Evolutionary conservation across 2,113 vertebrate species (phyloP).

Genomic region (Spea multiplicata): DNA sequence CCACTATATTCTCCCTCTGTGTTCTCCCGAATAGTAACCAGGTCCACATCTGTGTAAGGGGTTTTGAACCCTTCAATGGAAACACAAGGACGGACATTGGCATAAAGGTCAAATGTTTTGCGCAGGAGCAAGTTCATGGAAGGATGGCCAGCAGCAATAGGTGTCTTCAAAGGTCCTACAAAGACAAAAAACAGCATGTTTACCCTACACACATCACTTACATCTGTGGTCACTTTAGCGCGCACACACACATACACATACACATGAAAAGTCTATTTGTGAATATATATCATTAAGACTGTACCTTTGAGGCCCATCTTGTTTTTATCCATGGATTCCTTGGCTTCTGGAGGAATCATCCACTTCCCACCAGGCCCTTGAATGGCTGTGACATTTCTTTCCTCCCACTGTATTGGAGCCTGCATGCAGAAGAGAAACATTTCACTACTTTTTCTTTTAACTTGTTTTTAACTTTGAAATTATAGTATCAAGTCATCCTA

Average conservation of each 20-base stretch:
- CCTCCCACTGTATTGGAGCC: conserved; percentile 91
- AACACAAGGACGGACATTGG: conserved; percentile 90
- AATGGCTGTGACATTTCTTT: conserved; percentile 86
- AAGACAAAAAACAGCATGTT: not conserved
- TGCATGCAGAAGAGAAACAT: conserved; percentile 50
- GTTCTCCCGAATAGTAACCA: conserved; percentile 89
- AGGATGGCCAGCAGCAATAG: conserved; percentile 91
- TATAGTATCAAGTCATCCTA: too few relatives aligned
- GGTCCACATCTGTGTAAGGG: conserved; percentile 81
- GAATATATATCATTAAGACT: not conserved
- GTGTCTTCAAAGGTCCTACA: conserved; percentile 90
- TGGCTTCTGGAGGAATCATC: conserved; percentile 93
- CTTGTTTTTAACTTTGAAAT: too few relatives aligned
- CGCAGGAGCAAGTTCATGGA: conserved; percentile 94
- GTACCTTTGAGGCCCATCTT: conserved; percentile 95
- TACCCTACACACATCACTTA: not conserved
- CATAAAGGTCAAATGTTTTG: conserved; percentile 93
- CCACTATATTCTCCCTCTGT: conserved; percentile 89
- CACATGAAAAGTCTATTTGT: not conserved
- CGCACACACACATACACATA: too few relatives aligned
- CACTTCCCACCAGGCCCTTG: conserved; percentile 86
- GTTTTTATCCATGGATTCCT: conserved; percentile 94
- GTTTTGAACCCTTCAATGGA: conserved; percentile 95
- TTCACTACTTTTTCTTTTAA: too few relatives aligned
- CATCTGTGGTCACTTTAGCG: not conserved